These are phyloP conservation scores for Isaurus tuberculatus DNA, from an alignment of 92 coral and sea anemone species.

Conservation along the genomic window DNA sequence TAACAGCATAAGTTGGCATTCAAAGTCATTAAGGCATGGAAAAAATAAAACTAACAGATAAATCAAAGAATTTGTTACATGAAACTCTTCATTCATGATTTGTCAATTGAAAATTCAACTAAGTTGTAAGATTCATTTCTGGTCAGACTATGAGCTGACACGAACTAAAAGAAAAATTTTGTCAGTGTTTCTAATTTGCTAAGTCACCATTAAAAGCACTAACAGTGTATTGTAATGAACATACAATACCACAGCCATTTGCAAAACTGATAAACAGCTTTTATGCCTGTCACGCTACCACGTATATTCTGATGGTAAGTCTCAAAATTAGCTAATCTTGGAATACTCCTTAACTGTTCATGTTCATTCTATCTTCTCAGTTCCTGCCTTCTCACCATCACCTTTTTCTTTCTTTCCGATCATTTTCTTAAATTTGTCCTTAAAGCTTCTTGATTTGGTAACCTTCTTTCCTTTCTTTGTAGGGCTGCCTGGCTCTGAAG, in stretches of 20 bases:
- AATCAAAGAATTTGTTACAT: no score
- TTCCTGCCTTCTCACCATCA: constrained; percentile 28
- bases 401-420: constrained; percentile 38
- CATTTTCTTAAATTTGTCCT: constrained; percentile 31
- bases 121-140: not conserved
- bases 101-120: not conserved
- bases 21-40: not conserved
- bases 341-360: not conserved
- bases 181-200: not conserved
- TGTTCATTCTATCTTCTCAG: constrained; percentile 25
- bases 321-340: constrained; percentile 15
- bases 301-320: constrained; percentile 20
- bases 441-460: constrained; percentile 23
- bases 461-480: constrained; percentile 46
- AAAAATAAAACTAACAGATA: not conserved
- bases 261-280: not conserved
- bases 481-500: constrained; percentile 43
- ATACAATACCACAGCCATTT: constrained; percentile 14
- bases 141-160: not conserved
- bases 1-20: not conserved
- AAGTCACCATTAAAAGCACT: constrained; percentile 7
- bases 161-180: not conserved
- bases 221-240: constrained; percentile 25
- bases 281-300: not conserved
- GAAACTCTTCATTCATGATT: not conserved